These are phyloP conservation scores for Athalia rosae DNA, from an alignment of 2,888 invertebrate species.

Conservation along the genomic window DNA sequence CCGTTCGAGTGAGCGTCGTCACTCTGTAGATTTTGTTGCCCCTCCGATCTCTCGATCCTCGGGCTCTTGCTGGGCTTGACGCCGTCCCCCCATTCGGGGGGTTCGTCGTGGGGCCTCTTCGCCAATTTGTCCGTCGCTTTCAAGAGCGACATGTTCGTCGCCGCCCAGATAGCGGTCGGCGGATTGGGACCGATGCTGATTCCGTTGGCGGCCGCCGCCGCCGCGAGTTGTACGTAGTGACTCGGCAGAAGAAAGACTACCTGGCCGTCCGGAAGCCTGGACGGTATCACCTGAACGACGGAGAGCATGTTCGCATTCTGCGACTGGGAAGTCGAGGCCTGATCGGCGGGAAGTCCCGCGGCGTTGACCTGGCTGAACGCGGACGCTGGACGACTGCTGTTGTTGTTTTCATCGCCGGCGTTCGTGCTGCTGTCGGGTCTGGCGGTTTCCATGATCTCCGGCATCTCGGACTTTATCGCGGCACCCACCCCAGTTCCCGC, in stretches of 20 bases:
- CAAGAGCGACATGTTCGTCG: conserved; percentile 70
- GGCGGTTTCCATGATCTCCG: conserved; percentile 63
- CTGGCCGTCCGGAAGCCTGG: conserved; percentile 78
- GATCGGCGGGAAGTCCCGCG: conserved; percentile 48
- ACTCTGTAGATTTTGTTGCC: neutral
- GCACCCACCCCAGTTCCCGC: conserved; percentile 51
- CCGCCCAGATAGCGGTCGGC: conserved; percentile 71
- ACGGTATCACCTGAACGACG: conserved; percentile 75
- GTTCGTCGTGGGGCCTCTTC: conserved; percentile 68
- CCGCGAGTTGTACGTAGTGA: conserved; percentile 78
- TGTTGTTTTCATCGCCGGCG: conserved; percentile 74
- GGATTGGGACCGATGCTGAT: conserved; percentile 72
- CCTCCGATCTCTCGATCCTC: conserved; percentile 54
- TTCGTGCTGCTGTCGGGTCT: conserved; percentile 73
- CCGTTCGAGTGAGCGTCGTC: neutral
- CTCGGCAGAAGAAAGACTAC: conserved; percentile 79
- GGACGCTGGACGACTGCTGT: conserved; percentile 69
- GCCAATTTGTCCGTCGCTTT: conserved; percentile 69
- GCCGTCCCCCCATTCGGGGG: conserved; percentile 50
- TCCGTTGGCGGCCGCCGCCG: conserved; percentile 73
- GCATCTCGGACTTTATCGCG: conserved; percentile 60
- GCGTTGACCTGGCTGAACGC: conserved; percentile 66
- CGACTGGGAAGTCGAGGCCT: conserved; percentile 60
- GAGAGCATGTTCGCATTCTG: conserved; percentile 71
- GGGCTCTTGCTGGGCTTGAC: conserved; percentile 60